Evolutionary conservation across 2,113 vertebrate genomes (phyloP).

Genomic region (Mastomys coucha): DNA sequence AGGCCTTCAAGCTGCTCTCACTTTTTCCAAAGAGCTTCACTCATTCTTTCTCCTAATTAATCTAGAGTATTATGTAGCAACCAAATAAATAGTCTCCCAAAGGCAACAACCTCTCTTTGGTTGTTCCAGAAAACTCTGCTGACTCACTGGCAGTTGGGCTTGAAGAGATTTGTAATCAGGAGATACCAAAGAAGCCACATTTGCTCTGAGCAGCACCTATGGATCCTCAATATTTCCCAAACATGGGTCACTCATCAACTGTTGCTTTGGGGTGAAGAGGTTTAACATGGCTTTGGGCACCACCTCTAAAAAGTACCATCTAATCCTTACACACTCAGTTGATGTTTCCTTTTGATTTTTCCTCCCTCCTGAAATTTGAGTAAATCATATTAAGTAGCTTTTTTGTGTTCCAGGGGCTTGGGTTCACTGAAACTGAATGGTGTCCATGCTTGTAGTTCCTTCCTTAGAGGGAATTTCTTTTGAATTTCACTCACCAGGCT

Average conservation of each 20-base stretch:
- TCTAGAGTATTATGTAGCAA: conserved; percentile 78
- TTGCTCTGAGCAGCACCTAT: neutral
- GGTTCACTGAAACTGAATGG: neutral
- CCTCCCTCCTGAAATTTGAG: neutral
- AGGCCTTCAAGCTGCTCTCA: conserved; percentile 64
- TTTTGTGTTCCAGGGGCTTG: neutral
- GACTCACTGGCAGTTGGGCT: conserved; percentile 69
- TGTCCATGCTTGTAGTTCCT: neutral
- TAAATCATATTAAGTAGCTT: neutral
- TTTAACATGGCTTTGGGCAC: neutral
- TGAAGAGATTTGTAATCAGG: conserved; percentile 1
- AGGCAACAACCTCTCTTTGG: conserved; percentile 48
- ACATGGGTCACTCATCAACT: neutral
- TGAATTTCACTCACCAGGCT: neutral
- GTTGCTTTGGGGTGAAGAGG: conserved; percentile 15
- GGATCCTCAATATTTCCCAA: neutral
- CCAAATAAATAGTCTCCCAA: conserved; percentile 73
- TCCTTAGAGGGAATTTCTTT: neutral
- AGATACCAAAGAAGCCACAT: conserved; percentile 8
- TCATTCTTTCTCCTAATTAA: conserved; percentile 73
- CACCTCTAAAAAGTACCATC: neutral
- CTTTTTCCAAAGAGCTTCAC: conserved; percentile 72
- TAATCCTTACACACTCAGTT: conserved; percentile 36
- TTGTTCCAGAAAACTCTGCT: conserved; percentile 72
- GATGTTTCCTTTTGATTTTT: neutral